Evolutionary conservation across 1,140 invertebrate genomes (phyloP).

Genomic region (Drosophila guanche): DNA sequence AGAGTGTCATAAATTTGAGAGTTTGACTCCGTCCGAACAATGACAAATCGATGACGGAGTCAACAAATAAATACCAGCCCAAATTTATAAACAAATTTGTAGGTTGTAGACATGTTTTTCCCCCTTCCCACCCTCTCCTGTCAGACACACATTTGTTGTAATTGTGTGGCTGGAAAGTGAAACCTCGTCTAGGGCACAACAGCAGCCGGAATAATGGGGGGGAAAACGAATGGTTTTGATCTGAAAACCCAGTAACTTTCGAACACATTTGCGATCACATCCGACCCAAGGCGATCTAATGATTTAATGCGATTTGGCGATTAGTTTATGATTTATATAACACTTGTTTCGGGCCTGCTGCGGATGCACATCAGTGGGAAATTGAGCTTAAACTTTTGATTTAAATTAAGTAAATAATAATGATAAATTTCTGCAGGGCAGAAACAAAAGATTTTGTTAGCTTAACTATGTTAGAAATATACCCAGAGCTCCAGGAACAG

Average conservation of each 20-base stretch:
- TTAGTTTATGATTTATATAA: conserved; percentile 42
- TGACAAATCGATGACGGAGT: conserved; percentile 52
- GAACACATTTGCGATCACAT: conserved; percentile 37
- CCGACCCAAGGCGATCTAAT: too few species aligned
- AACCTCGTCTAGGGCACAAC: conserved; percentile 40
- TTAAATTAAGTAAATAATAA: too few species aligned
- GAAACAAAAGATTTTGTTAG: too few species aligned
- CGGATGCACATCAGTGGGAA: not conserved
- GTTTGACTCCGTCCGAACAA: conserved; percentile 27
- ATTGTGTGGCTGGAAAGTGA: conserved; percentile 65
- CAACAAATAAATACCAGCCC: conserved; percentile 63
- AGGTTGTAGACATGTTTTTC: conserved; percentile 10
- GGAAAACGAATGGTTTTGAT: conserved; percentile 17
- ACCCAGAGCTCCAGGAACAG: too few species aligned
- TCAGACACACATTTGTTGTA: conserved; percentile 6
- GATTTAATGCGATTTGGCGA: conserved; percentile 46
- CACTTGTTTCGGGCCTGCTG: conserved; percentile 1
- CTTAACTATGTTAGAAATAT: too few species aligned
- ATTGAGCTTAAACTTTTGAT: too few species aligned
- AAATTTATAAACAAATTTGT: conserved; percentile 65
- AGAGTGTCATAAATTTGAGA: conserved; percentile 51
- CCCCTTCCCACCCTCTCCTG: conserved; percentile 1
- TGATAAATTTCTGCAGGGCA: too few species aligned
- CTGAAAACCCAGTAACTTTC: conserved; percentile 39
- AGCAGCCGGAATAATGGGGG: not conserved